A percentile compares a stretch with the other conserved stretches of the same genome.
Evolutionary conservation across 64 coral and sea anemone species (phyloP).

Genomic region (Porites lutea): DNA sequence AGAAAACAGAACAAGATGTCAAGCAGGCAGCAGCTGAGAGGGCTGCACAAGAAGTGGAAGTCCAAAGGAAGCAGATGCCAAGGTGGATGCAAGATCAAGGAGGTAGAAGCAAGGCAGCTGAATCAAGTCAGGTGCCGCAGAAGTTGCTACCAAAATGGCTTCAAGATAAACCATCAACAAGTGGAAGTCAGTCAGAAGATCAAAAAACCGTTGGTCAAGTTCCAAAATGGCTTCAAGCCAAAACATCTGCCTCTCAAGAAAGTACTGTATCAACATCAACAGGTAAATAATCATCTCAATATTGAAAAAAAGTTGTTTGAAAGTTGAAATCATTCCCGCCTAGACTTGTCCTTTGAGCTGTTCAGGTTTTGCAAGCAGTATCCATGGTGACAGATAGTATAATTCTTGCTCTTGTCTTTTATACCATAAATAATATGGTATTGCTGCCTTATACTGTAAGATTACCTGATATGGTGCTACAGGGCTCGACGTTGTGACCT

Average conservation of each 20-base stretch:
- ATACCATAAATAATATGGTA: too few species aligned
- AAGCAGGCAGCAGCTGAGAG: constrained; percentile 32
- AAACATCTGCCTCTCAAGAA: not conserved
- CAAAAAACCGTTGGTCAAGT: not conserved
- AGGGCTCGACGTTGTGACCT: too few species aligned
- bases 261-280: not conserved
- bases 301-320: too few species aligned
- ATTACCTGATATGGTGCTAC: too few species aligned
- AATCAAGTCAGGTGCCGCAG: not conserved
- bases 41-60: not conserved
- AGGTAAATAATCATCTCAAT: not conserved
- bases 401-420: too few species aligned
- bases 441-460: too few species aligned
- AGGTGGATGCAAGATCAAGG: constrained; percentile 55
- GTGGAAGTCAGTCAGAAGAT: not conserved
- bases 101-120: not conserved
- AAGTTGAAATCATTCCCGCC: too few species aligned
- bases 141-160: constrained; percentile 74
- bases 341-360: too few species aligned
- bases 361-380: too few species aligned
- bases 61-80: constrained; percentile 37
- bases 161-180: constrained; percentile 30
- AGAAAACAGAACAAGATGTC: constrained; percentile 36
- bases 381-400: too few species aligned
- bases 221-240: constrained; percentile 74